Evolutionary conservation across 2,888 invertebrate genomes (phyloP), one percentile per base, ranked within the genome.

Genomic region (Leucania comma): DNA sequence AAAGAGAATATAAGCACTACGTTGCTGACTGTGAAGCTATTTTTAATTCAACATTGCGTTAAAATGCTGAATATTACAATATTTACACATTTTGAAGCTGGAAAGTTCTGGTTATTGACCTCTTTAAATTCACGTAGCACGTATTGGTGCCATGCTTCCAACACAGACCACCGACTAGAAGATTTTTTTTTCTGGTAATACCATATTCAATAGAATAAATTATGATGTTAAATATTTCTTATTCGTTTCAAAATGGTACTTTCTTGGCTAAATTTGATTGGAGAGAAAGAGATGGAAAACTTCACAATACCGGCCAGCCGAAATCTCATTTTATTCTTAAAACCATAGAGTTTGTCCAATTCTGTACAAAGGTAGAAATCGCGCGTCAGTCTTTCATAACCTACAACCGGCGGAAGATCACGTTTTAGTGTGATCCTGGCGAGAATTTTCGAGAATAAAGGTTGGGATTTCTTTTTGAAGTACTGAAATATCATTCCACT

Each of bases 391-490:
- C 90, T 89, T 90, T 90, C 87, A 87, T 95, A 95, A 95, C 95
- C 95, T 95, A 90, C 85, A 93, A 93, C 93, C 93, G 94, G 93
- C 86, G 77, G 89, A 89, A 90, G 91, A 94, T 95, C 95, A 96
- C 95, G 94, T 95, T 95, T 94, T 92, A 72, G 69, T 81, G 90
- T 91, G 88, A 88, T 90, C 90, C 89, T 90, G 88, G 90, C 87
- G 85, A 94, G 95, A 95, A 95, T 90, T 90, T 96, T 96, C 95
- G 91, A 94, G 95, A 96, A 96, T 87, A 82, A 85, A 92, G 89
- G 87, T 90, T 87, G 88, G 86, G 84, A 86, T 86, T 85, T 77
- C 87, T 80, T 85, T 85, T 76, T 88, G 89, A 89, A 89, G 83
- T 87, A 86, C 83, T 83, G 82, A 85, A 85, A 87, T 85, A 86